Conservation (phyloP, 1,140 invertebrate genomes). For the Bombus waltoni region DNA sequence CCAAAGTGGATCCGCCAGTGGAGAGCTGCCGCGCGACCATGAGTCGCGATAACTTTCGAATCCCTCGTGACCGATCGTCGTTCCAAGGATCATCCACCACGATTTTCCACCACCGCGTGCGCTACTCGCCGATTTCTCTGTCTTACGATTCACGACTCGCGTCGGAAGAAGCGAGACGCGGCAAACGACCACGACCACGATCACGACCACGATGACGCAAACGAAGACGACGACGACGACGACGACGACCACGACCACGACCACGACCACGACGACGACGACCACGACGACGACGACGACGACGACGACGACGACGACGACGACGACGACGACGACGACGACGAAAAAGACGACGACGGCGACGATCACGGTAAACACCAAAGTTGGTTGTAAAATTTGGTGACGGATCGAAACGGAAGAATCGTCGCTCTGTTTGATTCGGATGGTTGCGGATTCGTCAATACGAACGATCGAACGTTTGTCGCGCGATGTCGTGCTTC, state of each 20-base stretch:
- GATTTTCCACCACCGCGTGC: not conserved
- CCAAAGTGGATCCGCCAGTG: not conserved
- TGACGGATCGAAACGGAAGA: not conserved
- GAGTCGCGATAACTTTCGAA: not conserved
- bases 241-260: too few relatives aligned
- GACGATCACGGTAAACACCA: not conserved
- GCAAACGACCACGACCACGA: not conserved
- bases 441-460: too few relatives aligned
- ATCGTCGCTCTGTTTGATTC: too few relatives aligned
- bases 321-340: too few relatives aligned
- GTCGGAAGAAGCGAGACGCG: not conserved
- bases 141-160: not conserved
- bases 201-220: too few relatives aligned
- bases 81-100: not conserved
- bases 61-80: not conserved
- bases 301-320: too few relatives aligned
- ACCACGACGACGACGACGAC: too few relatives aligned
- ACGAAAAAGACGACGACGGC: too few relatives aligned
- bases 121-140: too few relatives aligned
- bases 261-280: not conserved
- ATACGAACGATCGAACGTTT: too few relatives aligned
- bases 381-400: not conserved
- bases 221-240: too few relatives aligned
- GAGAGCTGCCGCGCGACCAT: not conserved
- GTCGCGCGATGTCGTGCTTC: constrained; percentile 19